phyloP scores from a whole-genome alignment of 2,888 invertebrate species.

The Andrena fulva region DNA sequence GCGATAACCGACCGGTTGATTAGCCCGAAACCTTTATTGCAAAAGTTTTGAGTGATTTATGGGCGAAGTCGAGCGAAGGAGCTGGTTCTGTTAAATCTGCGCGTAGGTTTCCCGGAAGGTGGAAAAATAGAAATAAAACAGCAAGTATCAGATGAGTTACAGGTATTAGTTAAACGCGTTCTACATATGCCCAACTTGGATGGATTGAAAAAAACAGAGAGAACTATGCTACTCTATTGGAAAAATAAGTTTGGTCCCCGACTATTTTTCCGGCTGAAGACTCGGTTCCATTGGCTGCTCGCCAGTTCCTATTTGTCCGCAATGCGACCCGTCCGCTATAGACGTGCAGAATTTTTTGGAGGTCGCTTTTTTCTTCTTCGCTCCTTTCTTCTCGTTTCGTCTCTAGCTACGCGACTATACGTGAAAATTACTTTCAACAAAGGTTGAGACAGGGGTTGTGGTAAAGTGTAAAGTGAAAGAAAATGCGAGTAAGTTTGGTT shows the following conservation, averaged over 20 bases:
- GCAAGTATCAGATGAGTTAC: neutral
- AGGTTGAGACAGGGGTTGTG: neutral
- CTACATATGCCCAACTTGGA: too few species aligned
- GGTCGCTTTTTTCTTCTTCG: neutral
- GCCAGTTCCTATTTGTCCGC: conserved; percentile 63
- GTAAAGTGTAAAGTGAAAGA: too few species aligned
- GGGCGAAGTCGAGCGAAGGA: neutral
- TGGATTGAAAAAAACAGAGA: neutral
- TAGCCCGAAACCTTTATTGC: conserved; percentile 66
- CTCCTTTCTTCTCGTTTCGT: neutral
- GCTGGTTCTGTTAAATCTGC: neutral
- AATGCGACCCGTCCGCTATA: conserved; percentile 66
- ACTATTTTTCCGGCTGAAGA: neutral
- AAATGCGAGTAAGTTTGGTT: neutral
- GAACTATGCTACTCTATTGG: neutral
- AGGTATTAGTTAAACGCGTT: neutral
- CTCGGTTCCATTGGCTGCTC: conserved; percentile 38
- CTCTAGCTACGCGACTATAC: neutral
- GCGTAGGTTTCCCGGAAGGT: neutral
- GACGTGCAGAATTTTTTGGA: conserved; percentile 49
- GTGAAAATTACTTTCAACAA: neutral
- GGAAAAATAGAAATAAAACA: neutral
- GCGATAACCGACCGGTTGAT: conserved; percentile 26
- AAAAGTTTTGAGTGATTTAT: conserved; percentile 63
- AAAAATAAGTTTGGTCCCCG: neutral